A percentile compares a stretch with the other conserved stretches of the same genome.
Conservation (phyloP, 2,797 vertebrate genomes). For the Merluccius polli region DNA sequence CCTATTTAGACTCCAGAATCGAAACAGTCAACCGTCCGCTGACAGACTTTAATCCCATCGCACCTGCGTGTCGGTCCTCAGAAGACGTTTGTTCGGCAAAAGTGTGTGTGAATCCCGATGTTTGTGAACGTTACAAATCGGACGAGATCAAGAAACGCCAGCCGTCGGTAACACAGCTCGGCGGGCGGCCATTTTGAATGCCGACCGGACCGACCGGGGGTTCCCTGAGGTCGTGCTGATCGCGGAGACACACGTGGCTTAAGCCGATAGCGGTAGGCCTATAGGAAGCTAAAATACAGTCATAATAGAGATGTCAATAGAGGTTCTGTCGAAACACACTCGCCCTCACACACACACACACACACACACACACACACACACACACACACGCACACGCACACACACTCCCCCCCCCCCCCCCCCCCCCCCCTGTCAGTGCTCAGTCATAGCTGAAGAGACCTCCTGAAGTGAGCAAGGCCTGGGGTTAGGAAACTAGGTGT, state of each 20-base stretch:
- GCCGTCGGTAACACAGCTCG: neutral
- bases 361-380: neutral
- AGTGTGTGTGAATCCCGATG: neutral
- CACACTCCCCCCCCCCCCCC: too few species aligned
- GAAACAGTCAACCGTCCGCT: neutral
- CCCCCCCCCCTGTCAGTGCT: neutral
- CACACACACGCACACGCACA: neutral
- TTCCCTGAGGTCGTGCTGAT: neutral
- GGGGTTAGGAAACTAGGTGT: neutral
- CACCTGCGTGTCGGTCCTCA: neutral
- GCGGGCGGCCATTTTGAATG: neutral
- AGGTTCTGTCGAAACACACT: neutral
- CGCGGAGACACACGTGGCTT: neutral
- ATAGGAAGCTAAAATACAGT: neutral
- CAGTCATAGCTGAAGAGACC: neutral
- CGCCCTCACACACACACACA: neutral
- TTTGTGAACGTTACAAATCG: neutral
- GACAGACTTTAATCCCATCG: neutral
- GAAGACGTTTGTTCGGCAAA: neutral
- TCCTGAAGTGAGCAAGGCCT: neutral
- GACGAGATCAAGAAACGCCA: neutral
- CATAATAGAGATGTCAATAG: neutral
- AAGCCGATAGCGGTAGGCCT: too few species aligned
- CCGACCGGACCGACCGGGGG: neutral
- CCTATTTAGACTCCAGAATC: too few species aligned